Evolutionary conservation across 2,888 invertebrate species (phyloP).

Genomic region (Willowsia nigromaculata): DNA sequence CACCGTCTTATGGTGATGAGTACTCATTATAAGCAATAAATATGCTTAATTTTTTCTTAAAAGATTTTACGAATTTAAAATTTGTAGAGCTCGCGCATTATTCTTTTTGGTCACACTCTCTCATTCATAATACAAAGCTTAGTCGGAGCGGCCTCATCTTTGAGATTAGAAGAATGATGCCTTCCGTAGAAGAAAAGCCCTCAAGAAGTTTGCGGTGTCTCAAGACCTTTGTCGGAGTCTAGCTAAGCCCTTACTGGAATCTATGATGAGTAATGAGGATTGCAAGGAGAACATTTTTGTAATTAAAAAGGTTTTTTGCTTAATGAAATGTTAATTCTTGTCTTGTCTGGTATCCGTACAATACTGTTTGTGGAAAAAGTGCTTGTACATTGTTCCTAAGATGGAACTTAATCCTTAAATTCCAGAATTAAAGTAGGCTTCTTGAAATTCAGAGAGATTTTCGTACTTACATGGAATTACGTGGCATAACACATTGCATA

Average conservation of each 20-base stretch:
- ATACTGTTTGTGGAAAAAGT: slow-evolving; percentile 26
- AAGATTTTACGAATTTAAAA: slow-evolving; percentile 16
- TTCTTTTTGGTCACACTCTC: neutral
- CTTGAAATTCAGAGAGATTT: neutral
- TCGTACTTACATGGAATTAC: neutral
- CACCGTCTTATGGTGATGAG: slow-evolving; percentile 40
- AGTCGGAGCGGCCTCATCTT: slow-evolving; percentile 4
- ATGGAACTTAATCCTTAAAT: slow-evolving; percentile 36
- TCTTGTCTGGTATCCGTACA: neutral
- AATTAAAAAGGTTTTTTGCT: slow-evolving; percentile 22
- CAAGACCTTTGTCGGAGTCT: slow-evolving; percentile 41
- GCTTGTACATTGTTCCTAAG: neutral
- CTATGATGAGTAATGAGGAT: slow-evolving; percentile 27
- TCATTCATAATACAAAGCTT: neutral
- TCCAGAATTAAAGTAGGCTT: slow-evolving; percentile 13
- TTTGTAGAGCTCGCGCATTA: neutral
- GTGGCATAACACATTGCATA: too few relatives aligned
- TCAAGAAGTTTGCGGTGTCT: slow-evolving; percentile 48
- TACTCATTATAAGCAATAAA: slow-evolving; percentile 38
- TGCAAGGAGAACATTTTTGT: neutral
- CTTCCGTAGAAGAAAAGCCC: slow-evolving; percentile 40
- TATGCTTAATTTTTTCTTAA: slow-evolving; percentile 39
- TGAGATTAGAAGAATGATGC: slow-evolving; percentile 10
- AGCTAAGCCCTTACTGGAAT: neutral
- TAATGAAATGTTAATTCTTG: slow-evolving; percentile 22